Evolutionary conservation across 1,140 invertebrate species (phyloP).

Genomic region (Heliconius himera): DNA sequence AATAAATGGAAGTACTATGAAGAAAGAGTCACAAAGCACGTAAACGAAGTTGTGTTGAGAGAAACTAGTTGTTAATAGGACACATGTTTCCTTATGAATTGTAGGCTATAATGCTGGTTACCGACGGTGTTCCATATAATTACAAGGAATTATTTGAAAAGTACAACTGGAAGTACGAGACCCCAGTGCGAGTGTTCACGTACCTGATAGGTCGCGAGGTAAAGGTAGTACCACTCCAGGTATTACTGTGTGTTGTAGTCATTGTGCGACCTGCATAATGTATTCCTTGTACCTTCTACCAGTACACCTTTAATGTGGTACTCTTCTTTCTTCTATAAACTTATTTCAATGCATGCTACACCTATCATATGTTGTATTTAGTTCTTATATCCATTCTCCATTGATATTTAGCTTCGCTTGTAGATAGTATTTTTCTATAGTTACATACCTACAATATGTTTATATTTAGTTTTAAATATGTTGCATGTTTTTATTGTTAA

Average conservation of each 20-base stretch:
- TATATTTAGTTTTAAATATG: not conserved
- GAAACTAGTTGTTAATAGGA: slow-evolving; percentile 3
- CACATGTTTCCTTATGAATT: slow-evolving; percentile 48
- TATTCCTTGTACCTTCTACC: slow-evolving; percentile 70
- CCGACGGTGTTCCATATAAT: slow-evolving; percentile 97
- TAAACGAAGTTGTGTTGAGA: no score
- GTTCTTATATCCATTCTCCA: slow-evolving; percentile 46
- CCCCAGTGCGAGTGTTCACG: slow-evolving; percentile 96
- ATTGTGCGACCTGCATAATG: slow-evolving; percentile 80
- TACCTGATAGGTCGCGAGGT: slow-evolving; percentile 97
- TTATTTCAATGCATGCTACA: slow-evolving; percentile 44
- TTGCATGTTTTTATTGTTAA: not conserved
- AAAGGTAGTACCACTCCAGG: slow-evolving; percentile 80
- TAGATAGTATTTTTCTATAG: slow-evolving; percentile 1
- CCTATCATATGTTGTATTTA: slow-evolving; percentile 30
- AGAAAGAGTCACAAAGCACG: no score
- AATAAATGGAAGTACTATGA: no score
- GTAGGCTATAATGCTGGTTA: slow-evolving; percentile 98
- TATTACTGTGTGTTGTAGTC: slow-evolving; percentile 81
- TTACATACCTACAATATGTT: not conserved
- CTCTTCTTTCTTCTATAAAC: slow-evolving; percentile 53
- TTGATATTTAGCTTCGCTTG: slow-evolving; percentile 52
- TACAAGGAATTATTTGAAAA: slow-evolving; percentile 94
- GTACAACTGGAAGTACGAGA: slow-evolving; percentile 91
- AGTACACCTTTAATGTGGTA: slow-evolving; percentile 79